Evolutionary conservation across 1,140 invertebrate species (phyloP).

Genomic region (Argopecten irradians): DNA sequence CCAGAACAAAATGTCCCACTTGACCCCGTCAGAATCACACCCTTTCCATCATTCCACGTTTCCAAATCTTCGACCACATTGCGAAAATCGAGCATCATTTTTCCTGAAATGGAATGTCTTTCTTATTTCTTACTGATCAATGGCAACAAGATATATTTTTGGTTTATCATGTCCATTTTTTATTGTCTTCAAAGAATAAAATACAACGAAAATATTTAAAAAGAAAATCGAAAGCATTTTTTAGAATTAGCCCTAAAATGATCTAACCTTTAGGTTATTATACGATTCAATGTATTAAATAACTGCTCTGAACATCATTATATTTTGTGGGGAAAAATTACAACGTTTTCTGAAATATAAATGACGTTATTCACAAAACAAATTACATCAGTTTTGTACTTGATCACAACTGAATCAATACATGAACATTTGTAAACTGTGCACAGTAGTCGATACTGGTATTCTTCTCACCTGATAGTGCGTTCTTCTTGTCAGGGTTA

Average conservation of each 20-base stretch:
- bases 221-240: too few relatives aligned
- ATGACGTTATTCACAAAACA: background rate
- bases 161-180: background rate
- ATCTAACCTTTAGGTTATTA: too few relatives aligned
- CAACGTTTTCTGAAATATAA: background rate
- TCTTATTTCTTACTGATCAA: background rate
- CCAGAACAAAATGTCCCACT: constrained; percentile 81
- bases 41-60: constrained; percentile 79
- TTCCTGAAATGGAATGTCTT: constrained; percentile 75
- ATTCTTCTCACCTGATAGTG: constrained; percentile 68
- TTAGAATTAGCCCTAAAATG: too few relatives aligned
- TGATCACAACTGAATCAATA: too few relatives aligned
- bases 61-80: constrained; percentile 78
- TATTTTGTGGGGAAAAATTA: too few relatives aligned
- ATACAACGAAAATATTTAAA: background rate
- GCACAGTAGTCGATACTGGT: too few relatives aligned
- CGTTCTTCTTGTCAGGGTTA: constrained; percentile 78
- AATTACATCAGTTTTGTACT: too few relatives aligned
- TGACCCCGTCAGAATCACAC: constrained; percentile 78
- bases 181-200: background rate
- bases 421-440: too few relatives aligned
- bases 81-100: constrained; percentile 82
- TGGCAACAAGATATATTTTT: background rate
- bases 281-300: too few relatives aligned
- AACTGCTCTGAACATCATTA: too few relatives aligned